Conservation (phyloP, 53 echinoderm and acorn worm species). For the Glandiceps talaboti region DNA sequence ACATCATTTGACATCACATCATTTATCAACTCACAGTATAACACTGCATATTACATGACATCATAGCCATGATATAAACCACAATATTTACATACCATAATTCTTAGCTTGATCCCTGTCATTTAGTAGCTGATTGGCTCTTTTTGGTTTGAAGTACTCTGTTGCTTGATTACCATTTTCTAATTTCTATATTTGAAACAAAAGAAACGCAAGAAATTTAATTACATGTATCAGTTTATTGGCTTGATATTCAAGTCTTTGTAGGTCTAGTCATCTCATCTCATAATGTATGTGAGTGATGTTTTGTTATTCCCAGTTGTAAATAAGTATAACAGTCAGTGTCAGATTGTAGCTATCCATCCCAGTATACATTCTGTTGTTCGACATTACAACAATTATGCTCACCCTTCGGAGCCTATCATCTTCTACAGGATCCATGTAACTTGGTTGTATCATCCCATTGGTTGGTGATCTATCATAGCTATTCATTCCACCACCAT, state of each 20-base stretch:
- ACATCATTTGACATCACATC: too few species aligned
- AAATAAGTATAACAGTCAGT: too few species aligned
- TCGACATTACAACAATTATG: too few species aligned
- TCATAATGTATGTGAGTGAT: too few species aligned
- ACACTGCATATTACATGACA: too few species aligned
- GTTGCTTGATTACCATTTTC: slow-evolving; percentile 57
- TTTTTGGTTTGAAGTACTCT: slow-evolving; percentile 97
- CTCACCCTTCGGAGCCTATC: background rate
- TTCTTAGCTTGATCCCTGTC: slow-evolving; percentile 40
- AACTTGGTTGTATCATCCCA: background rate
- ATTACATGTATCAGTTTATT: too few species aligned
- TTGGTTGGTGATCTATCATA: background rate
- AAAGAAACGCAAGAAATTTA: too few species aligned
- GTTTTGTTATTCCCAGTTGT: too few species aligned
- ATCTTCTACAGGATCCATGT: background rate
- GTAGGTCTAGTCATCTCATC: too few species aligned
- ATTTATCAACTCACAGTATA: too few species aligned
- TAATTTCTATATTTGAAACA: slow-evolving; percentile 86
- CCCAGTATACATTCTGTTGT: slow-evolving; percentile 9
- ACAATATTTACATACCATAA: slow-evolving; percentile 36
- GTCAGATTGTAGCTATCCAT: background rate
- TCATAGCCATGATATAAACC: background rate
- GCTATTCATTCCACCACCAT: background rate
- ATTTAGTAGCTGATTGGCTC: slow-evolving; percentile 87
- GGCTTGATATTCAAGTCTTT: too few species aligned